Evolutionary conservation across 2,888 invertebrate species (phyloP), one percentile per base, ranked within the genome.

Genomic region (Noctua fimbriata): DNA sequence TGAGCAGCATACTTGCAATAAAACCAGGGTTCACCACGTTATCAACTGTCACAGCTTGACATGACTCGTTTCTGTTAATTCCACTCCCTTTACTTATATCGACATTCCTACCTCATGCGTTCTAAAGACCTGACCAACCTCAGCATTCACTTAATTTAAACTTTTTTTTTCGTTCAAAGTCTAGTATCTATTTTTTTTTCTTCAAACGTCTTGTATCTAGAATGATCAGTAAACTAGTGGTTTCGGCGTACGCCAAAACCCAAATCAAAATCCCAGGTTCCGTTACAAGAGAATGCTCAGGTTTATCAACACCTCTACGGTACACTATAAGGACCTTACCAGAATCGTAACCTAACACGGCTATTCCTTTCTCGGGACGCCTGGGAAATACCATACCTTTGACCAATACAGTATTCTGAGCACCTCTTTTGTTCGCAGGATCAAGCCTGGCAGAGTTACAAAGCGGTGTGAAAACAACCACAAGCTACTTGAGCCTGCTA

Each of bases 371-470:
- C 2, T 24, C 1, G 55, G 55, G 1, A 4, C 24, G 47, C 24
- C 52, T 28, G 21, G n/a, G n/a, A 44, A 32, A 49, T 6, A 58
- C 18, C 47, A 49, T 41, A 9, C 24, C 18, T 52, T 77, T 63
- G 36, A 41, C 55, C 41, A 58, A 21, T 74, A 6, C 16, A 52
- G 18, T 14, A 52, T 83, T 74, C 69, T 76, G 21, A 86, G 72
- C 49, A 52, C 24, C 18, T 65, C 32, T 70, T 86, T 87, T 88
- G 78, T 88, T 60, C 84, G 76, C 93, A 97, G 96, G 96, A 82
- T 97, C 96, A 49, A 97, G 96, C 76, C 90, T 96, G 73, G 96
- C 96, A 1, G 96, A 97, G 86, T 92, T 97, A 18, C 96, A 97
- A 83, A 97, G 96, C 81, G 96, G 96, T 36, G 96, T 96, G 36